Evolutionary conservation across 1,140 invertebrate genomes (phyloP).

Genomic region (Apis florea): DNA sequence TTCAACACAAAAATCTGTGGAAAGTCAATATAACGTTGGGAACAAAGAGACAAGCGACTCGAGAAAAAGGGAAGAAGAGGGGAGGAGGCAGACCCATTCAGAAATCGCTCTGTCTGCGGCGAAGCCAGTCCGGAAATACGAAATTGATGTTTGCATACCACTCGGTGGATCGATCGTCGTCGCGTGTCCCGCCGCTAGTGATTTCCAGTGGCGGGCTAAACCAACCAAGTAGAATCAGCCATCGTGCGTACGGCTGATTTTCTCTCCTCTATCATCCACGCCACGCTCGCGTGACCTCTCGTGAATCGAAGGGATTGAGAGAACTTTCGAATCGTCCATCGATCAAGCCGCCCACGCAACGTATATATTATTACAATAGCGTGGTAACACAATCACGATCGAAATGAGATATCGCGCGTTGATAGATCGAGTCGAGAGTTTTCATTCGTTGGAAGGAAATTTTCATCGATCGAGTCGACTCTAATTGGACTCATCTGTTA

Average conservation of each 20-base stretch:
- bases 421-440: too few species aligned
- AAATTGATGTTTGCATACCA: slow-evolving; percentile 47
- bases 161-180: slow-evolving; percentile 19
- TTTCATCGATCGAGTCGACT: too few species aligned
- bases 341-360: background rate
- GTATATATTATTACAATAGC: too few species aligned
- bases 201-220: background rate
- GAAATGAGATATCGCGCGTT: too few species aligned
- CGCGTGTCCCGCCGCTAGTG: background rate
- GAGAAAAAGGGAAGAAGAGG: too few species aligned
- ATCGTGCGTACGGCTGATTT: background rate
- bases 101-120: background rate
- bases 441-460: too few species aligned
- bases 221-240: slow-evolving; percentile 21
- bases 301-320: background rate
- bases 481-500: too few species aligned
- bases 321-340: slow-evolving; percentile 1
- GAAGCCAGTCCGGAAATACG: slow-evolving; percentile 19
- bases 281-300: slow-evolving; percentile 22
- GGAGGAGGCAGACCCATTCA: background rate
- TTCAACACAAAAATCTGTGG: too few species aligned
- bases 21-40: too few species aligned
- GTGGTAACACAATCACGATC: too few species aligned
- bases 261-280: slow-evolving; percentile 37
- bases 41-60: too few species aligned